Evolutionary conservation across 2,888 invertebrate genomes (phyloP).

Genomic region (Sphinx pinastri): DNA sequence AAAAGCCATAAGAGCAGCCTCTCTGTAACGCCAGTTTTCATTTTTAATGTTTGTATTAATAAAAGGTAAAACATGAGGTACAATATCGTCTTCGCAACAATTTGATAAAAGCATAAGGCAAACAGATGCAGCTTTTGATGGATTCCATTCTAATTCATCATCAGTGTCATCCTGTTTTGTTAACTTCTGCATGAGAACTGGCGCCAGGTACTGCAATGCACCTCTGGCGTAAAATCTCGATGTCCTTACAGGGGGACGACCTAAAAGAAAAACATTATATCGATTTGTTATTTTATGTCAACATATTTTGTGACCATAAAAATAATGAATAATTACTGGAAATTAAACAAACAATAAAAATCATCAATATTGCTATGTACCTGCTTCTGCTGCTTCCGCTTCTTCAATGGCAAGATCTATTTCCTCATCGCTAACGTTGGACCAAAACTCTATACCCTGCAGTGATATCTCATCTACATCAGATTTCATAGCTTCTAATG

Average conservation of each 20-base stretch:
- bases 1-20: conserved; percentile 99
- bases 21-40: conserved; percentile 95
- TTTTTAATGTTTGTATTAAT: conserved; percentile 97
- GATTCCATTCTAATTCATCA: conserved; percentile 99
- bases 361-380: conserved; percentile 44
- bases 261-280: conserved; percentile 52
- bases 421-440: conserved; percentile 99
- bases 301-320: no score
- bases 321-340: not conserved
- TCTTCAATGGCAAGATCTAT: conserved; percentile 97
- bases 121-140: conserved; percentile 99
- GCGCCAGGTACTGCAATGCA: conserved; percentile 96
- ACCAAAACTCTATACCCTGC: conserved; percentile 99
- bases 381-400: conserved; percentile 95
- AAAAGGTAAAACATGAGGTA: conserved; percentile 97
- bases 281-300: not conserved
- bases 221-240: conserved; percentile 99
- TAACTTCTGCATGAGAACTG: conserved; percentile 95
- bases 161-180: conserved; percentile 99
- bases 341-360: not conserved
- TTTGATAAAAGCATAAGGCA: conserved; percentile 98
- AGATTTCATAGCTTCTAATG: conserved; percentile 99
- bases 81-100: conserved; percentile 98
- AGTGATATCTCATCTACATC: conserved; percentile 97
- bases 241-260: conserved; percentile 96